phyloP scores from a whole-genome alignment of 2,888 invertebrate genomes.

The Melinaea marsaeus region DNA sequence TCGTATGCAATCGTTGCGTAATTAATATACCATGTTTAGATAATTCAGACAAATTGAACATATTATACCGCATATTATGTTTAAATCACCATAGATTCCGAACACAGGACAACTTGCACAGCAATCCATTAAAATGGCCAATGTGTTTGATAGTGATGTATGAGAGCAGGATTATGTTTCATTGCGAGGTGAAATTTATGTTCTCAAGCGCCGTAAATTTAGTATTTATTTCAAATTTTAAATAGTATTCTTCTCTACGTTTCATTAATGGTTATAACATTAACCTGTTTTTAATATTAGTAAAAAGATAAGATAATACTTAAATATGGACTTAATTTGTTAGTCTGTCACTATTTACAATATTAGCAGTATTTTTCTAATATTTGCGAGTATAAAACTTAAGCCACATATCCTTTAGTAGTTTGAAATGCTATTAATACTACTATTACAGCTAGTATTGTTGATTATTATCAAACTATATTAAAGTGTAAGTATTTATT shows the following conservation, averaged over 20 bases:
- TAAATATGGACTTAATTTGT: neutral
- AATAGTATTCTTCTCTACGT: no score
- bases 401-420: conserved; percentile 42
- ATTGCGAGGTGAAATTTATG: conserved; percentile 29
- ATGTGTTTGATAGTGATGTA: conserved; percentile 65
- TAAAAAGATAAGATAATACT: neutral
- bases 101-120: conserved; percentile 51
- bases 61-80: conserved; percentile 19
- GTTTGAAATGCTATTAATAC: conserved; percentile 49
- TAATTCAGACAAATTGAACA: conserved; percentile 1
- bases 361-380: no score
- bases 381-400: conserved; percentile 3
- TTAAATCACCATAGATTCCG: conserved; percentile 56
- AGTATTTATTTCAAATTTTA: neutral
- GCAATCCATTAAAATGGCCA: conserved; percentile 66
- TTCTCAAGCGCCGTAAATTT: conserved; percentile 29
- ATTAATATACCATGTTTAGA: neutral
- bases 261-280: neutral
- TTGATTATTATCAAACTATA: no score
- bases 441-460: no score
- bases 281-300: neutral
- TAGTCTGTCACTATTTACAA: no score
- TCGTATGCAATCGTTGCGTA: neutral
- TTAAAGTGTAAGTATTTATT: no score
- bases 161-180: conserved; percentile 45